Evolutionary conservation across 2,113 vertebrate genomes (phyloP).

Genomic region (Argyrosomus japonicus): DNA sequence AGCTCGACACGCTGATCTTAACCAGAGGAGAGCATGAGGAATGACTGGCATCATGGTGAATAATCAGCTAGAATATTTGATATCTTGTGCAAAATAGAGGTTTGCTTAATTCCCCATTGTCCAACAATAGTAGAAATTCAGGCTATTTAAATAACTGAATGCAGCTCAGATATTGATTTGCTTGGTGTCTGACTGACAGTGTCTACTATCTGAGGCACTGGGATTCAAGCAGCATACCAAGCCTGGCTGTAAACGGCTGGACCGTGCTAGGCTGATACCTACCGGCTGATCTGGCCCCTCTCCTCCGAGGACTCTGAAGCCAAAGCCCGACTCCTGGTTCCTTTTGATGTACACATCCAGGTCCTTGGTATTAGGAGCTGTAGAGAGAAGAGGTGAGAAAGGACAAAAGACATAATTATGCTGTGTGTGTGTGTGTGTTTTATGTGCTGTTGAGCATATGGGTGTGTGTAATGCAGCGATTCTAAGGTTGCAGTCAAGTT

Average conservation of each 20-base stretch:
- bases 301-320: constrained; percentile 96
- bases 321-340: constrained; percentile 97
- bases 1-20: not conserved
- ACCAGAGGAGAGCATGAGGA: not conserved
- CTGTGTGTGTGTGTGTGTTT: not conserved
- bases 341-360: constrained; percentile 95
- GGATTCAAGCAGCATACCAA: not conserved
- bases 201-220: not conserved
- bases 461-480: not conserved
- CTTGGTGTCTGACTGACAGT: constrained; percentile 4
- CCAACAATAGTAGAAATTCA: not conserved
- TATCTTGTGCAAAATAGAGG: not conserved
- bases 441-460: not conserved
- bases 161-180: not conserved
- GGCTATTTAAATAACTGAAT: not conserved
- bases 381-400: constrained; percentile 25
- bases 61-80: not conserved
- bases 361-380: constrained; percentile 95
- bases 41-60: not conserved
- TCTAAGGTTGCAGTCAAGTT: not conserved
- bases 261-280: constrained; percentile 6
- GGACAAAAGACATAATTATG: not conserved
- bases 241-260: not conserved
- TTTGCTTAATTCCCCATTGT: not conserved
- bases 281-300: constrained; percentile 97